A percentile compares a stretch with the other conserved stretches of the same genome.
These are phyloP conservation scores for Megatriorchis doriae DNA, from an alignment of 2,113 vertebrate species.

Conservation along the genomic window DNA sequence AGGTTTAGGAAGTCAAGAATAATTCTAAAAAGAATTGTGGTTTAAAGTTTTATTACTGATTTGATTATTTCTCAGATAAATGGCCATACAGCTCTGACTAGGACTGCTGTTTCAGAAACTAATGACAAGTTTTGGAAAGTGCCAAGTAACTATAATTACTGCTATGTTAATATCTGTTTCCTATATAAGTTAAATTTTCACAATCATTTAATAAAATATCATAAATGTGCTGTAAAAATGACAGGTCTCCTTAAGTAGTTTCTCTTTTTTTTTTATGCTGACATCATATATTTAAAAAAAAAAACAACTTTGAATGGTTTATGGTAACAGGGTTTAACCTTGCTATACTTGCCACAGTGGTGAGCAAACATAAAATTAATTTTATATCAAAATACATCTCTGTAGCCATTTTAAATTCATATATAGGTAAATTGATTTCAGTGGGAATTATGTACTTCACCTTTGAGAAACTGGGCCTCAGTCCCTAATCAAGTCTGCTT, in stretches of 20 bases:
- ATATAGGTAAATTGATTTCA: slow-evolving; percentile 37
- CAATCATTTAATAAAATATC: not conserved
- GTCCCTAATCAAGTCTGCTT: slow-evolving; percentile 3
- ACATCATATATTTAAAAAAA: not conserved
- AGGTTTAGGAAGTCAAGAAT: not conserved
- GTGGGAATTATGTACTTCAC: slow-evolving; percentile 9
- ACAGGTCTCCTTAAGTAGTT: not conserved
- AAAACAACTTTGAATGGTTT: not conserved
- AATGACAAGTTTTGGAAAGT: not conserved
- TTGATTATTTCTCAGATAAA: not conserved
- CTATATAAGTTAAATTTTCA: not conserved
- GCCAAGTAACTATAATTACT: not conserved
- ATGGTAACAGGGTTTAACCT: not conserved
- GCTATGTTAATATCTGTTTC: not conserved
- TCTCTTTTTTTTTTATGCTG: not conserved
- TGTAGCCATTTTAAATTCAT: not conserved
- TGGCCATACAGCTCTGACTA: not conserved
- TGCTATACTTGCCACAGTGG: not conserved
- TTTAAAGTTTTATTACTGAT: not conserved
- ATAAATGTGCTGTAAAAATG: not conserved
- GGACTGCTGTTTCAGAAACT: not conserved
- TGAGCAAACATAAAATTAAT: not conserved
- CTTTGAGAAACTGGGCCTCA: slow-evolving; percentile 7
- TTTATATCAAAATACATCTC: not conserved
- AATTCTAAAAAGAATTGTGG: not conserved